A percentile compares a stretch with the other conserved stretches of the same genome.
phyloP scores from a whole-genome alignment of 1,140 invertebrate genomes.

The Drosophila sp. region DNA sequence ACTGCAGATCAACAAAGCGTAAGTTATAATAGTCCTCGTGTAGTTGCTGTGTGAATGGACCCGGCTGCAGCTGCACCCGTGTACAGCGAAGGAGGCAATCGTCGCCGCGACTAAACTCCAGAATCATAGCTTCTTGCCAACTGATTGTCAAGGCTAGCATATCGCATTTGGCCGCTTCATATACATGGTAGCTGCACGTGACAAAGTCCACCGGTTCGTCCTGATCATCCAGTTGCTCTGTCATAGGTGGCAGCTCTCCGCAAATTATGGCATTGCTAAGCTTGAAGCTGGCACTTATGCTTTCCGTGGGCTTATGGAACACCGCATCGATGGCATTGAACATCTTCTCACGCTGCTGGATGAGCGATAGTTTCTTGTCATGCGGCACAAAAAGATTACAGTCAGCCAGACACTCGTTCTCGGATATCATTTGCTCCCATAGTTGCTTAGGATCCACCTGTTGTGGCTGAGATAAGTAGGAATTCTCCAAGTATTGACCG shows the following conservation, averaged over 20 bases:
- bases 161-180: conserved; percentile 57
- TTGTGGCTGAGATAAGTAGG: conserved; percentile 86
- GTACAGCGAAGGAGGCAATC: conserved; percentile 57
- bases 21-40: conserved; percentile 72
- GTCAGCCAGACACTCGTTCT: conserved; percentile 88
- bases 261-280: conserved; percentile 84
- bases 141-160: conserved; percentile 64
- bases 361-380: conserved; percentile 90
- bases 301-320: conserved; percentile 88
- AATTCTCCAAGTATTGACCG: conserved; percentile 93
- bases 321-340: conserved; percentile 87
- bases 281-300: conserved; percentile 86
- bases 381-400: conserved; percentile 90
- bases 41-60: conserved; percentile 68
- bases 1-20: conserved; percentile 85
- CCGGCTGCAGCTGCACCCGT: conserved; percentile 67
- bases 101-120: conserved; percentile 61
- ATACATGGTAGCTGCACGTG: conserved; percentile 66
- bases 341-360: conserved; percentile 91
- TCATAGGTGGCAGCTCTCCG: conserved; percentile 64
- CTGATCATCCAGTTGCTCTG: conserved; percentile 43
- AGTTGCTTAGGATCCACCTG: conserved; percentile 86
- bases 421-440: conserved; percentile 91
- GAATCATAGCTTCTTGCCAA: conserved; percentile 63
- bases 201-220: conserved; percentile 70